Evolutionary conservation across 1,140 invertebrate species (phyloP).

Genomic region (Tribolium madens): DNA sequence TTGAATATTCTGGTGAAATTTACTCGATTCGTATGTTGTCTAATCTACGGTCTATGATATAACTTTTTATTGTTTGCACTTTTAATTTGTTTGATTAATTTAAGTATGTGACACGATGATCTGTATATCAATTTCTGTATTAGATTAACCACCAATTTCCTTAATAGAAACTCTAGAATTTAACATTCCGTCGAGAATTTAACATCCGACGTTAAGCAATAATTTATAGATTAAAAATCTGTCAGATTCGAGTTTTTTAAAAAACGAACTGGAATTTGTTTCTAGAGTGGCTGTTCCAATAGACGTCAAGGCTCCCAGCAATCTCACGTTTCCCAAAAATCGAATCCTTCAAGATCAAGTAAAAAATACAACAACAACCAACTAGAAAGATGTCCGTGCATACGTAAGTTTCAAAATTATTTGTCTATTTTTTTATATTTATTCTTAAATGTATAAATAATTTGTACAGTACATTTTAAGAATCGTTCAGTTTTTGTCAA

Average conservation of each 20-base stretch:
- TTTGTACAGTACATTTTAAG: too few relatives aligned
- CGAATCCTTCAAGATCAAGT: slow-evolving; percentile 4
- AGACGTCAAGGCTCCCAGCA: slow-evolving; percentile 42
- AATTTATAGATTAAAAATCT: background rate
- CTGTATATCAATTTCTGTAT: too few relatives aligned
- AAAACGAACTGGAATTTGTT: background rate
- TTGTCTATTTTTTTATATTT: too few relatives aligned
- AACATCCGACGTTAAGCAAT: too few relatives aligned
- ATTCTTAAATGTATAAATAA: too few relatives aligned
- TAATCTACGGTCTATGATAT: background rate
- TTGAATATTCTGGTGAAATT: background rate
- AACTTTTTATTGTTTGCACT: too few relatives aligned
- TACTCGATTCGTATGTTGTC: background rate
- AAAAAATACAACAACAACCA: slow-evolving; percentile 27
- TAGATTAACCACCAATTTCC: too few relatives aligned
- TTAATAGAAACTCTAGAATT: too few relatives aligned
- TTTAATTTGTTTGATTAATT: too few relatives aligned
- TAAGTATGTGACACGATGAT: too few relatives aligned
- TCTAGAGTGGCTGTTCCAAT: slow-evolving; percentile 38
- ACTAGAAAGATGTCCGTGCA: slow-evolving; percentile 34
- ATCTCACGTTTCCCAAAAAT: slow-evolving; percentile 41
- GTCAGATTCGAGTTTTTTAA: slow-evolving; percentile 4
- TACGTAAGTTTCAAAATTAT: slow-evolving; percentile 39
- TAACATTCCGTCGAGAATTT: too few relatives aligned
- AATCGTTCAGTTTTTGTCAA: too few relatives aligned